Percentiles rank a stretch among this genome's conserved stretches.
Conservation (phyloP, 2,888 invertebrate species). For the Schizaphis graminum region DNA sequence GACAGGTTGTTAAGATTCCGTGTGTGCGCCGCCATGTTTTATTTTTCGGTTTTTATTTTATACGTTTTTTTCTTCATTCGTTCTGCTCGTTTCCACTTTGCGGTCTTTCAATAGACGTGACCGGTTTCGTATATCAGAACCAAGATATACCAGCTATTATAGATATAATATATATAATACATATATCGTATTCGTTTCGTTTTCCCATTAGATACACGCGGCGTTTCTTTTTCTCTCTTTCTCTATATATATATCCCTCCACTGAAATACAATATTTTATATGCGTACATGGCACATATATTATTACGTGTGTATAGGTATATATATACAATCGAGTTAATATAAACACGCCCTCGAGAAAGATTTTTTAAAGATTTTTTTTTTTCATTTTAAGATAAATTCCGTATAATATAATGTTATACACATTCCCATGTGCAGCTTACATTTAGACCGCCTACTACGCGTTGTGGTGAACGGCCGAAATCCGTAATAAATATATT, state of each 20-base stretch:
- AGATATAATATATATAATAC: neutral
- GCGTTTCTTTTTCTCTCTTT: neutral
- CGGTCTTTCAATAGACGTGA: conserved; percentile 50
- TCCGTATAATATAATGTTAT: neutral
- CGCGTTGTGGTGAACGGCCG: neutral
- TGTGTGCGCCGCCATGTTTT: conserved; percentile 50
- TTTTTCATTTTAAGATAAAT: conserved; percentile 17
- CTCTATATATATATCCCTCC: neutral
- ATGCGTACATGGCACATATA: neutral
- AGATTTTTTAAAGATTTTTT: neutral
- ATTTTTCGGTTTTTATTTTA: conserved; percentile 47
- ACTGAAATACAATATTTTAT: neutral
- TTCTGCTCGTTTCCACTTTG: conserved; percentile 20
- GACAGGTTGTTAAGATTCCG: conserved; percentile 52
- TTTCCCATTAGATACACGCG: conserved; percentile 7
- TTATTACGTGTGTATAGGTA: neutral
- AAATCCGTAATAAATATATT: neutral
- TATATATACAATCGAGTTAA: neutral
- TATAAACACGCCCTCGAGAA: conserved; percentile 37
- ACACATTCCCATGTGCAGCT: neutral
- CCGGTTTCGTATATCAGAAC: conserved; percentile 45
- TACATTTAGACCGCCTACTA: neutral
- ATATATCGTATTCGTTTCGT: neutral
- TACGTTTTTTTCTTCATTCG: conserved; percentile 1
- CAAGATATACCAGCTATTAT: neutral